These are phyloP conservation scores for Aphelenchoides avenae DNA, from an alignment of 1,140 invertebrate genomes.

Conservation along the genomic window DNA sequence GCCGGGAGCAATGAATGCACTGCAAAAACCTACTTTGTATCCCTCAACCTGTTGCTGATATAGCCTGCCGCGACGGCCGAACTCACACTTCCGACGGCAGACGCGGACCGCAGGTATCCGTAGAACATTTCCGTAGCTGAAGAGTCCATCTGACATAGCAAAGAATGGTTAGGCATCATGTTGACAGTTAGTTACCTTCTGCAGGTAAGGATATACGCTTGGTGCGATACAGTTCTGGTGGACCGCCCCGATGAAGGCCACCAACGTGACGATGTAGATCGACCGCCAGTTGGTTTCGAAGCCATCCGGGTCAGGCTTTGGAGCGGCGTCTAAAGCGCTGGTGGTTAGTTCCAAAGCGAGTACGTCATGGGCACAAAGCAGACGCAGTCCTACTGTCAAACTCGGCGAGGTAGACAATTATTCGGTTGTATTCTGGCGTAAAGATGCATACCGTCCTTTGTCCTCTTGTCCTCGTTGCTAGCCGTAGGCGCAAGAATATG, in stretches of 20 bases:
- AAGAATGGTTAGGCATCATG: background rate
- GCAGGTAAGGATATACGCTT: constrained; percentile 43
- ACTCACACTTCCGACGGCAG: constrained; percentile 33
- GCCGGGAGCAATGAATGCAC: constrained; percentile 7
- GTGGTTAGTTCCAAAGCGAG: too few relatives aligned
- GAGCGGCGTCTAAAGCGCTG: too few relatives aligned
- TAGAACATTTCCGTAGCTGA: constrained; percentile 47
- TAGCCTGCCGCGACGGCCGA: constrained; percentile 41
- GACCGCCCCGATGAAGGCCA: constrained; percentile 38
- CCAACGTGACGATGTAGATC: constrained; percentile 45
- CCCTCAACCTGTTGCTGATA: constrained; percentile 26
- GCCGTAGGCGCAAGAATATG: too few relatives aligned
- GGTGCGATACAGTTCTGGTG: constrained; percentile 26
- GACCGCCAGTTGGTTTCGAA: constrained; percentile 28
- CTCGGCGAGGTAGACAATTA: too few relatives aligned
- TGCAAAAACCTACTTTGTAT: constrained; percentile 31
- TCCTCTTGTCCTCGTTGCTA: too few relatives aligned
- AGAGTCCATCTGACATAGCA: constrained; percentile 22
- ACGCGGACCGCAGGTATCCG: constrained; percentile 41
- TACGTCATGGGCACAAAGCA: too few relatives aligned
- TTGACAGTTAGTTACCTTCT: constrained; percentile 1
- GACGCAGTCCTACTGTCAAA: too few relatives aligned
- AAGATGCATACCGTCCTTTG: too few relatives aligned
- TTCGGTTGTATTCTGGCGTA: too few relatives aligned
- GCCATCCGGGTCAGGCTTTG: background rate